A percentile compares a stretch with the other conserved stretches of the same genome.
These are phyloP conservation scores for Steromphala cineraria DNA, from an alignment of 2,888 invertebrate species.

Conservation along the genomic window DNA sequence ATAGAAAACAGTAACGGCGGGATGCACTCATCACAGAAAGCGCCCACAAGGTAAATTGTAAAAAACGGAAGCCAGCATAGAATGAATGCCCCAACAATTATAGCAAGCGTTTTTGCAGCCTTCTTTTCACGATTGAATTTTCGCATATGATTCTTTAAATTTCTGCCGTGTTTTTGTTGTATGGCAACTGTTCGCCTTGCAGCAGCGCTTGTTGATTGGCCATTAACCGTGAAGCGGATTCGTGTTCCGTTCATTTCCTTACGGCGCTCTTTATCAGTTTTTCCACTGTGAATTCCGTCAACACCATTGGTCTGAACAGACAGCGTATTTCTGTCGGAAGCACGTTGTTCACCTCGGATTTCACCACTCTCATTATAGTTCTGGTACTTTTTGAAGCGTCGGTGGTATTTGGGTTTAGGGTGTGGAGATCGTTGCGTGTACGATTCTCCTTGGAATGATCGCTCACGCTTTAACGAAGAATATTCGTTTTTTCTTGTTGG, in stretches of 20 bases:
- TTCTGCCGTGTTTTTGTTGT: slow-evolving; percentile 76
- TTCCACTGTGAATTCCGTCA: background rate
- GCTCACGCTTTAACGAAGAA: slow-evolving; percentile 12
- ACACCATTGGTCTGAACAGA: background rate
- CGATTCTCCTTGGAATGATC: background rate
- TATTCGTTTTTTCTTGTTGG: background rate
- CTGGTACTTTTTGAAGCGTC: slow-evolving; percentile 17
- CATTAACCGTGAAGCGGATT: slow-evolving; percentile 9
- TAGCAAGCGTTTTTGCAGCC: slow-evolving; percentile 96
- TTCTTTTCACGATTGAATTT: slow-evolving; percentile 93
- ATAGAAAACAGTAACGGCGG: slow-evolving; percentile 88
- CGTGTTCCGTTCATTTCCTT: slow-evolving; percentile 15
- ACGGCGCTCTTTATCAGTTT: background rate
- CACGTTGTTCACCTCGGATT: background rate
- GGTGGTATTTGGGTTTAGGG: slow-evolving; percentile 6
- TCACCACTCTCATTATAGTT: background rate
- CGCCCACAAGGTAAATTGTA: slow-evolving; percentile 92
- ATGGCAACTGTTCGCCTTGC: background rate
- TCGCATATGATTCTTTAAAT: slow-evolving; percentile 91
- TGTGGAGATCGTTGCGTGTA: background rate
- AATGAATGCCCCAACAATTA: slow-evolving; percentile 97
- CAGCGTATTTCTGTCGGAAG: background rate
- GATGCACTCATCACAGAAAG: slow-evolving; percentile 87
- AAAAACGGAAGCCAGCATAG: slow-evolving; percentile 98
- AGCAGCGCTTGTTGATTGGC: slow-evolving; percentile 1